phyloP scores from a whole-genome alignment of 2,888 invertebrate genomes.

The Heliconius aoede region DNA sequence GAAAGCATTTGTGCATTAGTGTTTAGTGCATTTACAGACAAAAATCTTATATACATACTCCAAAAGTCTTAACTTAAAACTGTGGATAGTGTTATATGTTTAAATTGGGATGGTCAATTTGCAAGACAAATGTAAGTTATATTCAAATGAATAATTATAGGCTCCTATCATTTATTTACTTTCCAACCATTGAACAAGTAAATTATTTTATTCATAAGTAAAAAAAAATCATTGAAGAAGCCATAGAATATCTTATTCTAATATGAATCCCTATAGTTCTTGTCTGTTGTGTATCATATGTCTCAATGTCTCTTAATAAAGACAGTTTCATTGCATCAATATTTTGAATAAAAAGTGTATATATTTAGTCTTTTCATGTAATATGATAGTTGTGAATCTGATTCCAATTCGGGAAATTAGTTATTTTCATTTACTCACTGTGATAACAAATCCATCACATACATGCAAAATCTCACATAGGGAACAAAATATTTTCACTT shows the following conservation, averaged over 20 bases:
- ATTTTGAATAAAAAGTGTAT: not conserved
- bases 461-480: not conserved
- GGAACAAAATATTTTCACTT: too few relatives aligned
- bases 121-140: constrained; percentile 40
- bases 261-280: constrained; percentile 14
- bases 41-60: not conserved
- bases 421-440: not conserved
- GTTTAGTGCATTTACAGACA: constrained; percentile 34
- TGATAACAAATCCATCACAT: too few relatives aligned
- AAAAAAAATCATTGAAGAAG: not conserved
- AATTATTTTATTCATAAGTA: not conserved
- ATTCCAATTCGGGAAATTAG: not conserved
- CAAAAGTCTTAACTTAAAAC: not conserved
- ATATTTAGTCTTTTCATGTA: not conserved
- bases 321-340: not conserved
- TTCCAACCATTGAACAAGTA: not conserved
- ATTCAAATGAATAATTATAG: not conserved
- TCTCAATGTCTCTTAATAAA: not conserved
- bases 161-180: not conserved
- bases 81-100: constrained; percentile 15
- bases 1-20: constrained; percentile 43
- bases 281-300: constrained; percentile 17
- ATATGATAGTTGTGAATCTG: too few relatives aligned
- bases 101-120: constrained; percentile 37
- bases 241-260: constrained; percentile 17